Base-by-base conservation (phyloP, 2,888 invertebrate genomes). In the Leistus spinibarbis region DNA sequence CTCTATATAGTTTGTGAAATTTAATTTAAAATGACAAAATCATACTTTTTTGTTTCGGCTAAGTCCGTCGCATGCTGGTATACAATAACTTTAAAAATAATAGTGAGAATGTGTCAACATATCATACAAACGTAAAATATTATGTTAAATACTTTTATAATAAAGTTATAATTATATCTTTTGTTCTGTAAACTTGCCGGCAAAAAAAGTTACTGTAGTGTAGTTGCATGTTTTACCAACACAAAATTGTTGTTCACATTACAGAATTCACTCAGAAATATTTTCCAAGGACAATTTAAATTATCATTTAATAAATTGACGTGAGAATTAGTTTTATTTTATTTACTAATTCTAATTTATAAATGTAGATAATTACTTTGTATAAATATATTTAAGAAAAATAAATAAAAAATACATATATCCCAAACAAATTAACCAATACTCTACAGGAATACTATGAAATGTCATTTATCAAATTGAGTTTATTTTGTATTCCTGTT, bases 71-170 rank as follows among this genome's bases (percentile, higher is more conserved):
- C 71, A 54, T 71, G 66, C 56, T n/a, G 24, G 27, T 13, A 57
- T 19, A 57, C 60, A 67, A 56, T 73, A 67, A 67, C 67, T 67
- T 54, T 53, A 67, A 57, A 73, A 73, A 73, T 73, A 73, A 73
- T 67, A 67, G 53, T 73, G 73, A 60, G 73, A 73, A 73, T 67
- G 67, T 73, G 73, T 60, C 73, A 67, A 73, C 73, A 73, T 60
- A 67, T 57, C 40, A 73, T 62, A 62, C 20, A 23, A 54, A 71
- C 17, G 57, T 62, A 63, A 60, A 71, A 64, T 23, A 71, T 71
- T 57, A 64, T 72, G 40, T 53, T 73, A 60, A 66, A 40, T 54
- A 66, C 57, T 67, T 17, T 56, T 57, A 73, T 67, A 73, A 73
- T 54, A 67, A 73, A 60, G 40, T n/a, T 73, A 60, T 67, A 57